Evolutionary conservation across 2,797 vertebrate species (phyloP), one percentile per base, ranked within the genome.

Genomic region (Florisuga fusca): DNA sequence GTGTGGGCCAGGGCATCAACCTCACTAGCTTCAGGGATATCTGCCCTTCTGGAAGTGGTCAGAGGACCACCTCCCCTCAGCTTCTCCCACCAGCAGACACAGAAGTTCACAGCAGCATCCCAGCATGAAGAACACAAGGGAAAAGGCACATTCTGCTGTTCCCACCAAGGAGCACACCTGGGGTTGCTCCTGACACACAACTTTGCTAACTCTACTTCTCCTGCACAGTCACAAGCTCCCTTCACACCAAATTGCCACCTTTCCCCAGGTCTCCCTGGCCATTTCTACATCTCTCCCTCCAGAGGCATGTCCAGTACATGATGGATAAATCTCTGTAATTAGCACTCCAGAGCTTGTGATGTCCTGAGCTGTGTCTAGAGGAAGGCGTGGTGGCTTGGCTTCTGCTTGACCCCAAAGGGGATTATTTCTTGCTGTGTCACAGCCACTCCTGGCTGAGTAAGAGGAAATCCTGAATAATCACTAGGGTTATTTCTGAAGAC

Each of bases 371-470:
- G 0, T 4, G 27, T n/a, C 57, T 73, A 59, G 36, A 46, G 59
- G 22, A 88, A 63, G 67, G 41, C 4, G 5, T 3, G 1, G 43
- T 36, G 55, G 25, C 43, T 71, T 79, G 67, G 66, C 68, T 73
- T 57, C 53, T 58, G 54, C 25, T 36, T 92, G 68, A 95, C 55
- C 81, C 43, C 38, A 68, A 43, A 84, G 16, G 7, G 77, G 90
- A 88, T 91, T 89, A 86, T 77, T 92, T 94, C 73, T 92, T 94
- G 91, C 93, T 93, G 79, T 94, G 83, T 89, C 92, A 96, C 72
- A 89, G 86, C 69, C 73, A 63, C 78, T 89, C 84, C 67, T 87
- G 79, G 43, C 85, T 90, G 71, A 92, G 72, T 80, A 93, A 95
- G 69, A 95, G 68, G 80, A 96, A 95, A 96, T 88, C 85, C 83